Evolutionary conservation across 2,797 vertebrate species (phyloP), one percentile per base, ranked within the genome.

Genomic region (Toxotes lorentzi): DNA sequence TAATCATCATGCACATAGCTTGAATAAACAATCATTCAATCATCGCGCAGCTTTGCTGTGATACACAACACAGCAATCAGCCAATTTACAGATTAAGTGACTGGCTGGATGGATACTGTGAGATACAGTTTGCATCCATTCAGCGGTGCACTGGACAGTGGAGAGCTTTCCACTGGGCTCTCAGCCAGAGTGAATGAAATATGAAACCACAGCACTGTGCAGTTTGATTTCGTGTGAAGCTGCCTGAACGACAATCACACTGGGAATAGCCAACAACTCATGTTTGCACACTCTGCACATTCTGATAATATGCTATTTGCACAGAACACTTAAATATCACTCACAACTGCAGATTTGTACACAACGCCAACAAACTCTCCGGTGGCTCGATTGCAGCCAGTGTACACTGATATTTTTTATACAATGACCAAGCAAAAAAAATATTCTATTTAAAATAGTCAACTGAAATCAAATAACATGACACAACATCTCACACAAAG

Each of bases 1-100:
- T 91, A 94, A 93, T 95, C 93, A 93, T 86, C 90, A 76, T 70
- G 73, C 65, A 69, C 73, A 68, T 86, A 86, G 87, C 85, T 78
- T 63, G 78, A 74, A 86, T 86, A 91, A 92, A 92, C 90, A 93
- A 89, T 88, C 68, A 85, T 85, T 92, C 81, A 81, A 88, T 92
- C 92, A 87, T 74, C 77, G 27, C 73, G 32, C 58, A 35, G 82
- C 73, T 82, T 86, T 71, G 61, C 69, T 19, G 50, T 41, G 30
- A 76, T 71, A 88, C 76, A 82, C 78, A 82, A 83, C 73, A 73
- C 81, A 82, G 79, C 81, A 73, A 87, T 91, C 84, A 69, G 77
- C 60, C 75, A 73, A 75, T 86, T 88, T 83, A 75, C 86, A 87
- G 81, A 87, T 82, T 65, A 89, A 82, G 78, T 47, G 73, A 90